Conservation (phyloP, 1,140 invertebrate genomes). For the Copidosoma floridanum region DNA sequence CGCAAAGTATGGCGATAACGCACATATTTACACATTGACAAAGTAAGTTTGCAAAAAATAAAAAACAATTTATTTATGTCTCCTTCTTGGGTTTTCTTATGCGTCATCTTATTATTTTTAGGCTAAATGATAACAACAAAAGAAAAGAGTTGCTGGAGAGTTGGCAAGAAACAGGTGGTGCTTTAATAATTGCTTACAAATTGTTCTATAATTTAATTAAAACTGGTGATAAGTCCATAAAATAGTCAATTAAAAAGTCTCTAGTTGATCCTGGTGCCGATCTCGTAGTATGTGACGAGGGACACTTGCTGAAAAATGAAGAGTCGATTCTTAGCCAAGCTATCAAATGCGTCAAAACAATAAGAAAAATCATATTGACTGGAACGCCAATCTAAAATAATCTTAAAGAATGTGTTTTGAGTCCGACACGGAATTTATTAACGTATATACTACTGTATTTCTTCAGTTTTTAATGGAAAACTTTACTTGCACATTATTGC, state of each 20-base stretch:
- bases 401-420: slow-evolving; percentile 78
- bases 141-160: slow-evolving; percentile 69
- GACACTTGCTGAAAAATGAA: slow-evolving; percentile 89
- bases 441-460: not conserved
- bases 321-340: slow-evolving; percentile 81
- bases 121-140: slow-evolving; percentile 67
- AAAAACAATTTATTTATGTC: slow-evolving; percentile 5
- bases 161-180: slow-evolving; percentile 84
- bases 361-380: slow-evolving; percentile 84
- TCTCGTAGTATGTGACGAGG: slow-evolving; percentile 91
- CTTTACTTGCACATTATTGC: slow-evolving; percentile 85
- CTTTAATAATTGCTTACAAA: slow-evolving; percentile 95
- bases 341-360: slow-evolving; percentile 75
- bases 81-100: not conserved
- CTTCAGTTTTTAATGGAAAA: slow-evolving; percentile 17
- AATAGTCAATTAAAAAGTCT: slow-evolving; percentile 59
- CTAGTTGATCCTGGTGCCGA: slow-evolving; percentile 88
- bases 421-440: too few species aligned
- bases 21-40: slow-evolving; percentile 76
- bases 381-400: slow-evolving; percentile 97
- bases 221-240: slow-evolving; percentile 63
- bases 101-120: slow-evolving; percentile 35
- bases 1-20: slow-evolving; percentile 61
- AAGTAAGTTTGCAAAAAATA: slow-evolving; percentile 58
- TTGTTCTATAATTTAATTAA: slow-evolving; percentile 83